Evolutionary conservation across 1,140 invertebrate species (phyloP).

Genomic region (Geopemphigus sp.): DNA sequence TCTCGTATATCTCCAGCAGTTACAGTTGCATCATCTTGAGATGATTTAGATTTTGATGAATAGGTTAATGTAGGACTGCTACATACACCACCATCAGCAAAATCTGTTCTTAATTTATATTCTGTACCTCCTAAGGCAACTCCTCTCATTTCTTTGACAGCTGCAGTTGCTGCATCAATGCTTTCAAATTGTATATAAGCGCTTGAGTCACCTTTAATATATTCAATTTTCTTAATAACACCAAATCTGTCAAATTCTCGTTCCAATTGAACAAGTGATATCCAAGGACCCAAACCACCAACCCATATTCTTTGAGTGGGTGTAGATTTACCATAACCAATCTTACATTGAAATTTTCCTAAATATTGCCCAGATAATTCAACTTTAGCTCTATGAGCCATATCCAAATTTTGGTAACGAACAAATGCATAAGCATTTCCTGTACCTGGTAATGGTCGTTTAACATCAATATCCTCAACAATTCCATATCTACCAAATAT

Average conservation of each 20-base stretch:
- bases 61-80: conserved; percentile 56
- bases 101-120: conserved; percentile 83
- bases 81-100: conserved; percentile 74
- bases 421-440: conserved; percentile 98
- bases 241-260: conserved; percentile 97
- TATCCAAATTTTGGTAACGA: conserved; percentile 91
- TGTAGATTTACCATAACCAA: conserved; percentile 97
- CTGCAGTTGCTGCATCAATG: conserved; percentile 92
- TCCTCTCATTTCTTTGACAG: conserved; percentile 95
- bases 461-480: conserved; percentile 98
- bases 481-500: conserved; percentile 95
- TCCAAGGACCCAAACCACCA: conserved; percentile 93
- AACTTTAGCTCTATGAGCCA: conserved; percentile 93
- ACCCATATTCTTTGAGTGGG: conserved; percentile 97
- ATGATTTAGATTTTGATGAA: conserved; percentile 62
- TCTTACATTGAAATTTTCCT: conserved; percentile 98
- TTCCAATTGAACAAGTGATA: conserved; percentile 85
- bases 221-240: conserved; percentile 97
- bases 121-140: conserved; percentile 90
- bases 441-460: conserved; percentile 88
- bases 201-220: conserved; percentile 86
- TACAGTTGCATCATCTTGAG: conserved; percentile 64
- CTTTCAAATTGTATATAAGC: conserved; percentile 96
- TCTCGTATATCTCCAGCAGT: conserved; percentile 59
- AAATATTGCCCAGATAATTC: conserved; percentile 96